Evolutionary conservation across 2,888 invertebrate genomes (phyloP).

Genomic region (Pasiphila rectangulata): DNA sequence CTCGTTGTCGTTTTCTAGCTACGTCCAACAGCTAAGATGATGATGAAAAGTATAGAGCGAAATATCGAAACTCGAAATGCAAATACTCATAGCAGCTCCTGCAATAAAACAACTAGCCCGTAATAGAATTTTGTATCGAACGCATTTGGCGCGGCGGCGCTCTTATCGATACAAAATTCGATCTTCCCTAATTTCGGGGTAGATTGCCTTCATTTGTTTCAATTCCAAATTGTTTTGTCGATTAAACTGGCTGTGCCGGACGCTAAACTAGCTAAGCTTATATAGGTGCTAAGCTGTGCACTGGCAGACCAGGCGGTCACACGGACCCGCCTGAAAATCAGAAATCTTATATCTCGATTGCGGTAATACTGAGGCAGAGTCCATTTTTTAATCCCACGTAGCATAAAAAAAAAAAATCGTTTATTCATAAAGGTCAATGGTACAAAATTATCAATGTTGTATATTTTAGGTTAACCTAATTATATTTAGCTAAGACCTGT

Average conservation of each 20-base stretch:
- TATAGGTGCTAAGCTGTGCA: not conserved
- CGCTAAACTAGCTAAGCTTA: too few relatives aligned
- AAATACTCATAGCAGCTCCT: not conserved
- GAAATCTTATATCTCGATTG: too few relatives aligned
- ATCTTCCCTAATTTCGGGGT: constrained; percentile 44
- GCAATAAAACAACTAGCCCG: not conserved
- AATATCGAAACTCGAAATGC: not conserved
- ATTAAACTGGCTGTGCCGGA: not conserved
- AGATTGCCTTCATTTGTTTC: constrained; percentile 26
- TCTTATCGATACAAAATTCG: constrained; percentile 48
- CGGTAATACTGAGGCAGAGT: too few relatives aligned
- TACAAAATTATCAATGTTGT: too few relatives aligned
- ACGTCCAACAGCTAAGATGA: not conserved
- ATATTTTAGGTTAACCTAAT: too few relatives aligned
- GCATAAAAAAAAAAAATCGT: too few relatives aligned
- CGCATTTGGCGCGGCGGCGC: constrained; percentile 37
- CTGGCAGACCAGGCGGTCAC: too few relatives aligned
- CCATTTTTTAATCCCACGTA: too few relatives aligned
- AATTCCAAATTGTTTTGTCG: constrained; percentile 4
- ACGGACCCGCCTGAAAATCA: too few relatives aligned
- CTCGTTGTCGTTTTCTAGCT: too few relatives aligned
- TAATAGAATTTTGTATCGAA: constrained; percentile 30
- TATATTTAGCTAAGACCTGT: too few relatives aligned
- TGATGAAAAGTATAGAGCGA: not conserved
- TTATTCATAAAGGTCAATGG: too few relatives aligned